Evolutionary conservation across 1,140 invertebrate genomes (phyloP).

Genomic region (Matsumurasca onukii): DNA sequence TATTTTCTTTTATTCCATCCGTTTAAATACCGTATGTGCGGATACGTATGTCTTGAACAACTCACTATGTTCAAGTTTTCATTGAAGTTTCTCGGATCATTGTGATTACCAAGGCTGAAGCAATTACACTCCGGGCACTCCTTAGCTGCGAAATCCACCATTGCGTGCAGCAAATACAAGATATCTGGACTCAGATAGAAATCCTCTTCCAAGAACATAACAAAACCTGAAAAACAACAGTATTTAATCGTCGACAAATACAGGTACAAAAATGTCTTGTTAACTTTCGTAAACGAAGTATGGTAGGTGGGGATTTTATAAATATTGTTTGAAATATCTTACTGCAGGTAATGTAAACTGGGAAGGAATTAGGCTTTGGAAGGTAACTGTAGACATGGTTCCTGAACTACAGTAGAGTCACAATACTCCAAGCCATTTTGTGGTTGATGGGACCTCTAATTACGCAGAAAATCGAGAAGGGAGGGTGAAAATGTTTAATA

Average conservation of each 20-base stretch:
- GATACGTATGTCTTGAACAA: too few species aligned
- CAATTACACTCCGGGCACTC: neutral
- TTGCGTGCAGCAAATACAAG: neutral
- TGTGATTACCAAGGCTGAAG: neutral
- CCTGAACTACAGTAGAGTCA: too few species aligned
- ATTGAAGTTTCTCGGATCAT: too few species aligned
- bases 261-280: neutral
- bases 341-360: neutral
- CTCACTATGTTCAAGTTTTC: too few species aligned
- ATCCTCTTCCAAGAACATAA: conserved; percentile 22
- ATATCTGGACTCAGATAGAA: neutral
- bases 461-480: too few species aligned
- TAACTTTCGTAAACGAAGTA: neutral
- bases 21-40: too few species aligned
- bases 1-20: too few species aligned
- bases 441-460: too few species aligned
- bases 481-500: too few species aligned
- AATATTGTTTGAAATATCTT: neutral
- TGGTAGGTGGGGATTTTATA: neutral
- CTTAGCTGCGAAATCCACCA: neutral
- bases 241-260: neutral
- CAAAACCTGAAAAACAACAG: neutral
- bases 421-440: too few species aligned
- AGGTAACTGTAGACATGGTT: neutral
- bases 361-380: neutral